Base-by-base conservation (phyloP, 2,888 invertebrate species). In the Cheilosia vernalis region DNA sequence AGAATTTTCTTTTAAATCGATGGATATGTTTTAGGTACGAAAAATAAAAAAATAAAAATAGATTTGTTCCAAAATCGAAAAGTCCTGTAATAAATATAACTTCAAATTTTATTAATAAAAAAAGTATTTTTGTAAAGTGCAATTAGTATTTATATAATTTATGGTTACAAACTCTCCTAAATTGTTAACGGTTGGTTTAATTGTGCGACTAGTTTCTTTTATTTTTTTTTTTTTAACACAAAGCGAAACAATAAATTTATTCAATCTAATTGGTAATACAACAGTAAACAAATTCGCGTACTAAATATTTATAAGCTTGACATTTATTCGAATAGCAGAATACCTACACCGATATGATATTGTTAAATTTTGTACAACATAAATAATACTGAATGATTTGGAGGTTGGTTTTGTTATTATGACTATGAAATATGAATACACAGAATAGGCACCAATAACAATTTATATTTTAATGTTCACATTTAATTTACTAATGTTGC, bases 71-170 rank as follows among this genome's bases (percentile, higher is more conserved):
- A 77, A 85, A 85, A 81, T 77, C 49, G 85, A 77, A 72, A 76
- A 85, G 85, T 85, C 85, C 85, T 85, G 85, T 67, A 85, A 85
- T 76, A 76, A 85, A 77, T 77, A 85, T 67, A 85, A 85, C 85
- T 85, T 85, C 70, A 85, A 81, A 77, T 77, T 49, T 85, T 77
- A 85, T 85, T 72, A 76, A 77, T 85, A 70, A 76, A 69, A 64
- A 37, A 56, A 76, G 70, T 42, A 49, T 24, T 42, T 66, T 19
- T 64, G 63, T 76, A 63, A 69, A 33, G 63, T 69, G 76, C 76
- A 74, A 17, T 67, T 67, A 72, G 51, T 73, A 73, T 21, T 64
- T 13, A 53, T 17, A 44, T 55, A 56, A 56, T 21, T 60, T 33
- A n/a, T 40, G 15, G 37, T n/a, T 53, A 44, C 27, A 63, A 66